Percentiles rank a stretch among this genome's conserved stretches.
Evolutionary conservation across 2,888 invertebrate genomes (phyloP).

Genomic region (Neoaliturus tenellus): DNA sequence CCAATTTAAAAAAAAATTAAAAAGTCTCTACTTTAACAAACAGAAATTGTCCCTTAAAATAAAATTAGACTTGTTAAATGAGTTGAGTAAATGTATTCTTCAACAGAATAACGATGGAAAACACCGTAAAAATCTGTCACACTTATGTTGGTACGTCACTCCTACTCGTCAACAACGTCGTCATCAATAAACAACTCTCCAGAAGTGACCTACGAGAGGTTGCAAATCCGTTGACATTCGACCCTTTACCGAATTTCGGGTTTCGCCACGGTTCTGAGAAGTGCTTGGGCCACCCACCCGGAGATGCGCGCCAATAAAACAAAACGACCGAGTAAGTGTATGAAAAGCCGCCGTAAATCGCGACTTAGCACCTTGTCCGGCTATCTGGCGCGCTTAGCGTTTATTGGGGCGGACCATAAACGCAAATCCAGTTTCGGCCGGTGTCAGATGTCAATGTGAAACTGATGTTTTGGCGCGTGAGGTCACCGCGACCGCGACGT

Average conservation of each 20-base stretch:
- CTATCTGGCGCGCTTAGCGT: conserved; percentile 6
- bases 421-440: conserved; percentile 30
- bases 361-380: conserved; percentile 17
- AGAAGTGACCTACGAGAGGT: too few relatives aligned
- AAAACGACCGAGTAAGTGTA: conserved; percentile 18
- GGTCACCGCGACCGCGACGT: not conserved
- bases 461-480: conserved; percentile 27
- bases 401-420: conserved; percentile 23
- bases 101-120: too few relatives aligned
- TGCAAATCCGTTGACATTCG: not conserved
- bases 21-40: too few relatives aligned
- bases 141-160: too few relatives aligned
- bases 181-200: too few relatives aligned
- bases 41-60: too few relatives aligned
- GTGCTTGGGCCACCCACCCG: conserved; percentile 24
- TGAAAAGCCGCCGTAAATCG: conserved; percentile 15
- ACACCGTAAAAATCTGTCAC: too few relatives aligned
- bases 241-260: conserved; percentile 2
- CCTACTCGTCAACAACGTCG: too few relatives aligned
- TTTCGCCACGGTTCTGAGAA: not conserved
- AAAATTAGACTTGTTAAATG: too few relatives aligned
- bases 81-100: too few relatives aligned
- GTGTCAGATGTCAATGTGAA: conserved; percentile 41
- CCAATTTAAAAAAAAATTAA: too few relatives aligned
- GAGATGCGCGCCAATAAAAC: conserved; percentile 19